Conservation (phyloP, 2,797 vertebrate species). For the Poeciliopsis turneri region DNA sequence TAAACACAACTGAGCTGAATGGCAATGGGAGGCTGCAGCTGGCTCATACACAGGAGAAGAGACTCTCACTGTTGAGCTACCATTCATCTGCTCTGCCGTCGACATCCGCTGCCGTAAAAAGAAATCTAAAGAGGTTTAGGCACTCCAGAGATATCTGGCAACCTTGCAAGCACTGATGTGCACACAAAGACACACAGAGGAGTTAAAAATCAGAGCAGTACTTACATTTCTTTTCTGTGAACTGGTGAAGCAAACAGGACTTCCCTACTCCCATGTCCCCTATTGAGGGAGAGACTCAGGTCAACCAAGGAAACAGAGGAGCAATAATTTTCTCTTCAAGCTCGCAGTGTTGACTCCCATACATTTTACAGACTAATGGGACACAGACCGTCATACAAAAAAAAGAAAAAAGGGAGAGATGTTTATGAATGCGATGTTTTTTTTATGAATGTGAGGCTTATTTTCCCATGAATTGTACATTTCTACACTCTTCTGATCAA, state of each 20-base stretch:
- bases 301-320: slow-evolving; percentile 43
- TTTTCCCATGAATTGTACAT: neutral
- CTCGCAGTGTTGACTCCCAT: slow-evolving; percentile 26
- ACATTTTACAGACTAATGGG: slow-evolving; percentile 20
- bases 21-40: slow-evolving; percentile 73
- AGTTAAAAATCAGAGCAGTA: slow-evolving; percentile 55
- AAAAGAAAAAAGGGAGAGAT: neutral
- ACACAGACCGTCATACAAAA: neutral
- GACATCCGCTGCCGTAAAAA: slow-evolving; percentile 54
- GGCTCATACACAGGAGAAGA: slow-evolving; percentile 65
- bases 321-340: slow-evolving; percentile 36
- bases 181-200: slow-evolving; percentile 22
- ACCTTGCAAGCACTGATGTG: slow-evolving; percentile 32
- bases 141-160: slow-evolving; percentile 62
- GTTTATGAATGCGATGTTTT: neutral
- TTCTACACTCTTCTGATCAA: neutral
- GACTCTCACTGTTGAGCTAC: slow-evolving; percentile 60
- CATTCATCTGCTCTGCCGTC: slow-evolving; percentile 50
- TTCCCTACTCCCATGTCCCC: slow-evolving; percentile 99
- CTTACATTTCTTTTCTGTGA: slow-evolving; percentile 99
- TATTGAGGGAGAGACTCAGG: slow-evolving; percentile 64
- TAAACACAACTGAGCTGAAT: slow-evolving; percentile 67
- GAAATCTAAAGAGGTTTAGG: slow-evolving; percentile 55
- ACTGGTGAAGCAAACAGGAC: slow-evolving; percentile 99
- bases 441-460: neutral